Conservation (phyloP, 2,888 invertebrate species). For the Corbicula japonica region DNA sequence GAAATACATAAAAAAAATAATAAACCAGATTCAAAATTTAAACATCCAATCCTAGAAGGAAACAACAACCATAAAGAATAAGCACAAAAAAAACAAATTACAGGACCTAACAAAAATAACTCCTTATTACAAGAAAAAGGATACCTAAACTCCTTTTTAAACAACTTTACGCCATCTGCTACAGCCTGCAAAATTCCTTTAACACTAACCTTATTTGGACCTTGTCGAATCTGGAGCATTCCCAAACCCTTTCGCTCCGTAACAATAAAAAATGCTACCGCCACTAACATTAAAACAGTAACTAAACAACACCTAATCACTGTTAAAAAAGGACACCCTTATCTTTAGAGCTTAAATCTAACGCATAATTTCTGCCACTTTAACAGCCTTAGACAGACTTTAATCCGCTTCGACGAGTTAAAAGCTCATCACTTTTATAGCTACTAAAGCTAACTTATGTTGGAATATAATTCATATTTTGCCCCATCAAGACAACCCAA, state of each 20-base stretch:
- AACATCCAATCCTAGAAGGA: constrained; percentile 88
- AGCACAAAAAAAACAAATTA: constrained; percentile 89
- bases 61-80: constrained; percentile 89
- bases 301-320: background rate
- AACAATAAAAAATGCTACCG: constrained; percentile 91
- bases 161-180: constrained; percentile 91
- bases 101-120: constrained; percentile 89
- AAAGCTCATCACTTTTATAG: constrained; percentile 10
- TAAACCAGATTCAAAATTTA: constrained; percentile 89
- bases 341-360: constrained; percentile 6
- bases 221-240: constrained; percentile 92
- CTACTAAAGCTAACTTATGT: too few species aligned
- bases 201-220: constrained; percentile 91
- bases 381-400: background rate
- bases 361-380: background rate
- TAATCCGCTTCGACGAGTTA: background rate
- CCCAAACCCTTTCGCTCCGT: constrained; percentile 91
- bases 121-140: constrained; percentile 89
- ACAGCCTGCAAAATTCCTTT: constrained; percentile 91
- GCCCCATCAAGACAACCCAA: too few species aligned
- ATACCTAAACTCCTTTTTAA: constrained; percentile 88
- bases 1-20: constrained; percentile 90
- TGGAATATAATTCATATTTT: too few species aligned
- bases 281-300: constrained; percentile 88
- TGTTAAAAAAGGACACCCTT: background rate